Base-by-base conservation (phyloP, 2,113 vertebrate species). In the Parotia lawesii region DNA sequence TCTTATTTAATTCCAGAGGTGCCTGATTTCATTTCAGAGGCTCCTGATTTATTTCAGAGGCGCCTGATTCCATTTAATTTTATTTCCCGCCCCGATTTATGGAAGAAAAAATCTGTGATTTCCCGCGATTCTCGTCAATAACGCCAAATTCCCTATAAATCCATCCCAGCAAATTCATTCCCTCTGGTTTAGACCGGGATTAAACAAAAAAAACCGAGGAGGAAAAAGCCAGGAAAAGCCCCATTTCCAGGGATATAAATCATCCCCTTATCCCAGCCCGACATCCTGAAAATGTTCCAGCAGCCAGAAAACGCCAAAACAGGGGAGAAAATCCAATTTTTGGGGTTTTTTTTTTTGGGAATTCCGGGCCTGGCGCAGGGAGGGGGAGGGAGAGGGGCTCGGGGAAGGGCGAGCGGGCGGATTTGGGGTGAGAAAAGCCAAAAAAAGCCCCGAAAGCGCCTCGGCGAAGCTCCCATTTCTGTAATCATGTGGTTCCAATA, bases 401-500 rank as follows among this genome's bases (percentile, higher is more conserved):
- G 29, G 53, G 53, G 53, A 20, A 31, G 53, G 29, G 53, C 51
- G 10, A 2, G 51, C 4, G 85, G 87, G 69, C n/a, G 62, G 50
- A 65, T 75, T 77, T 73, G 29, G 21, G 20, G 78, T 6, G 54
- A 69, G 75, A 40, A 93, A 87, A 75, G 70, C 1, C 6, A 8
- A 37, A 37, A 25, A 35, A 58, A 25, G 9, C 23, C 15, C 14
- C 23, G 2, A 8, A 22, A 47, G 18, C 18, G 9, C 8, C 44
- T 20, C 9, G 44, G 44, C 19, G 9, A 6, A 22, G 45, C 45
- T 47, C 80, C 76, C 65, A 90, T 88, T 90, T 86, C 82, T 76
- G 79, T 61, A 67, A 81, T 82, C 87, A 70, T 71, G 79, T 90
- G 89, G 72, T 94, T 93, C 79, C 83, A 93, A 94, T 92, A 83